Percentiles rank a stretch among this genome's conserved stretches.
Evolutionary conservation across 2,797 vertebrate genomes (phyloP).

Genomic region (Megaceryle alcyon): DNA sequence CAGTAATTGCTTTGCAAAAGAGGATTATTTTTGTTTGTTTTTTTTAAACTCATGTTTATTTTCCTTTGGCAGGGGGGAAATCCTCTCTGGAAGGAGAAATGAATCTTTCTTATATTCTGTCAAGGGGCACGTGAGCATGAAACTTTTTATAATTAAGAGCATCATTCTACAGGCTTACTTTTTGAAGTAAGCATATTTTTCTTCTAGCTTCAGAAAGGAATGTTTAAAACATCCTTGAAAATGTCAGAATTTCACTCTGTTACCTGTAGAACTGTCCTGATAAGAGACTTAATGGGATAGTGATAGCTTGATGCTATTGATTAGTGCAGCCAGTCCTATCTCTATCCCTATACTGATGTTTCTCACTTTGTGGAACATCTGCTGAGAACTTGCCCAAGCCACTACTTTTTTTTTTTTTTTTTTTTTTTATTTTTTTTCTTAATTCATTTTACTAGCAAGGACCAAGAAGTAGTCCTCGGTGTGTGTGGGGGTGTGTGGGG

Average conservation of each 20-base stretch:
- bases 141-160: background rate
- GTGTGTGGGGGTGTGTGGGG: too few species aligned
- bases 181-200: background rate
- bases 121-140: background rate
- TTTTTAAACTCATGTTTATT: background rate
- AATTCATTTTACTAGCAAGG: background rate
- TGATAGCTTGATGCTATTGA: background rate
- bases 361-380: background rate
- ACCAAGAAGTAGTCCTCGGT: background rate
- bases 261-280: background rate
- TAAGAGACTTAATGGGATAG: background rate
- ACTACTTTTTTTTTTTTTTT: background rate
- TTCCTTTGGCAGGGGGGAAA: background rate
- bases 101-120: background rate
- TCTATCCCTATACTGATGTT: background rate
- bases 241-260: background rate
- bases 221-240: background rate
- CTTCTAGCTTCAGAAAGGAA: background rate
- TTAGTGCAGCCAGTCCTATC: too few species aligned
- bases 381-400: background rate
- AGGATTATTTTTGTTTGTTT: too few species aligned
- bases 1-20: background rate
- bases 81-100: background rate
- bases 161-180: background rate
- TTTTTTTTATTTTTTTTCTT: too few species aligned